A percentile compares a stretch with the other conserved stretches of the same genome.
These are phyloP conservation scores for Carabus problematicus DNA, from an alignment of 2,888 invertebrate genomes.

Conservation along the genomic window DNA sequence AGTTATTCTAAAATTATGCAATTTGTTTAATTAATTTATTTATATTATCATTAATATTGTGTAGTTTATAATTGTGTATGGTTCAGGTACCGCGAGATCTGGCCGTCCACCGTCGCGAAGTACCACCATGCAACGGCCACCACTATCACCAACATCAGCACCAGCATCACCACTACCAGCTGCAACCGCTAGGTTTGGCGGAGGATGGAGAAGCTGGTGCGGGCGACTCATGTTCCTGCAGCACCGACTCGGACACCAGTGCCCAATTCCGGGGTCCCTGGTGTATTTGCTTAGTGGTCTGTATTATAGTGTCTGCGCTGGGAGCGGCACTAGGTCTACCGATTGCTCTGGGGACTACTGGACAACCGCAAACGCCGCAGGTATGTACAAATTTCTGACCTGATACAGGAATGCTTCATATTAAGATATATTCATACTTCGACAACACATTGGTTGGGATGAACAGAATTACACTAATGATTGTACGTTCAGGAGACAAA, in stretches of 20 bases:
- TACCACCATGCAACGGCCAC: constrained; percentile 53
- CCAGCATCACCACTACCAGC: constrained; percentile 41
- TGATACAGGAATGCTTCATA: background rate
- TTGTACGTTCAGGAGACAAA: too few species aligned
- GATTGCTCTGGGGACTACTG: constrained; percentile 58
- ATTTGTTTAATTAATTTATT: background rate
- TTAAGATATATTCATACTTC: background rate
- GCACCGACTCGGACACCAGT: constrained; percentile 64
- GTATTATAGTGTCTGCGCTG: constrained; percentile 66
- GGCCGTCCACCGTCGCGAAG: constrained; percentile 52
- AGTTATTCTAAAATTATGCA: background rate
- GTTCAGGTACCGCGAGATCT: constrained; percentile 54
- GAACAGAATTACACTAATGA: background rate
- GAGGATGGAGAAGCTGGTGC: background rate
- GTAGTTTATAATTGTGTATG: too few species aligned
- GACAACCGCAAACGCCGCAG: constrained; percentile 55
- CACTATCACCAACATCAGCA: constrained; percentile 48
- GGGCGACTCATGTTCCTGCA: constrained; percentile 54
- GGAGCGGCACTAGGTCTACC: constrained; percentile 67
- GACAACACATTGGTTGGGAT: too few species aligned
- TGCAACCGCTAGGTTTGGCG: constrained; percentile 38
- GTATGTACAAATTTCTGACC: constrained; percentile 7
- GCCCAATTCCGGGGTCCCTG: constrained; percentile 62
- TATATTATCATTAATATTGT: constrained; percentile 17
- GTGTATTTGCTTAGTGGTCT: constrained; percentile 65